Conservation (phyloP, 2,888 invertebrate genomes). For the Ctenicera cuprea region DNA sequence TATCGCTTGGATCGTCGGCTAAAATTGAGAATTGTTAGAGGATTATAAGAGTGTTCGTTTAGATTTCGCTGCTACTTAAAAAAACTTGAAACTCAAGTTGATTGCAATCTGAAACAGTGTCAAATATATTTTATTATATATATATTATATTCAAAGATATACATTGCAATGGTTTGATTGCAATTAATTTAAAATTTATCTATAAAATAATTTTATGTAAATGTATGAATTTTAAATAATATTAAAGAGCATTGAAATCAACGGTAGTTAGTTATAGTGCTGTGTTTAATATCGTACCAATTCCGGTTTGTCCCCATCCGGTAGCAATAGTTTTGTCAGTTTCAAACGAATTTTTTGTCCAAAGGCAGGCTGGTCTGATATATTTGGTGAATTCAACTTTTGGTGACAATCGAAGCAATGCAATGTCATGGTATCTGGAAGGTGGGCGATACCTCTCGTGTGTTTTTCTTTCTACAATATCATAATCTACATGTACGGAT, state of each 20-base stretch:
- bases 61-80: neutral
- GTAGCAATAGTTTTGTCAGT: constrained; percentile 76
- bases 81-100: no score
- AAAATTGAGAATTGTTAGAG: constrained; percentile 27
- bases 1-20: constrained; percentile 67
- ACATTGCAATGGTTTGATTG: no score
- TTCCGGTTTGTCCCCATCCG: constrained; percentile 76
- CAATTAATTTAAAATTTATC: no score
- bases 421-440: constrained; percentile 80
- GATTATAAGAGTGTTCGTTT: neutral
- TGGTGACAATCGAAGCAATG: constrained; percentile 75
- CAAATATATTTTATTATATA: no score
- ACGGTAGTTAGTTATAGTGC: no score
- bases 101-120: no score
- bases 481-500: constrained; percentile 72
- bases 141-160: no score
- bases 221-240: no score
- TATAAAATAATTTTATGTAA: no score
- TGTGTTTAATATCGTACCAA: constrained; percentile 48
- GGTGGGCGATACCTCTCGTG: constrained; percentile 77
- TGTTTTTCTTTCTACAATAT: constrained; percentile 70
- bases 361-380: constrained; percentile 80
- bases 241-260: no score
- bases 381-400: constrained; percentile 72
- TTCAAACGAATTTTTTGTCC: constrained; percentile 69